phyloP scores from a whole-genome alignment of 2,797 vertebrate species.

The Enteromius argenteus region DNA sequence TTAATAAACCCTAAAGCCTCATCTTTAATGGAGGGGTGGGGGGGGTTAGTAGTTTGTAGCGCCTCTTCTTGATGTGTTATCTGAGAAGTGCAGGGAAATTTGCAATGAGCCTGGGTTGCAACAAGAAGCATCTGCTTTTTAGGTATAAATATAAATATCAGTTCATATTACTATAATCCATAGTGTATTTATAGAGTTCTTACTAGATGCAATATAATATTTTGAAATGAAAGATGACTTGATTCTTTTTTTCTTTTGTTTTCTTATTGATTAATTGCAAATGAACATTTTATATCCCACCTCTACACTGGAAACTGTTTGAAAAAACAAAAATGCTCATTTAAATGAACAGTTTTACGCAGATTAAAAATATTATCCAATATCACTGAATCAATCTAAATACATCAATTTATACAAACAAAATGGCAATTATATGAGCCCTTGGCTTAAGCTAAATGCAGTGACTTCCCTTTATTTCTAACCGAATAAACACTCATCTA shows the following conservation, averaged over 20 bases:
- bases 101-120: neutral
- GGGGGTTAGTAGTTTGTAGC: too few species aligned
- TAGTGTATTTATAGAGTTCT: neutral
- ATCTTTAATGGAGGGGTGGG: too few species aligned
- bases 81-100: too few species aligned
- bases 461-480: conserved; percentile 75
- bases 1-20: too few species aligned
- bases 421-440: conserved; percentile 66
- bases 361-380: too few species aligned
- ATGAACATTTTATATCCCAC: neutral
- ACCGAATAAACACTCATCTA: conserved; percentile 75
- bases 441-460: conserved; percentile 71
- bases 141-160: neutral
- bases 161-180: neutral
- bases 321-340: neutral
- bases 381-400: neutral
- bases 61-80: too few species aligned
- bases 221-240: neutral
- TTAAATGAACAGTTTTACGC: neutral
- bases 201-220: neutral
- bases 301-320: neutral
- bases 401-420: neutral
- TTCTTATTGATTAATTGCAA: neutral
- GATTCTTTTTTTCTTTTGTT: neutral
- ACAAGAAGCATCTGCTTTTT: neutral